These are phyloP conservation scores for Sycophaga agraensis DNA, from an alignment of 1,140 invertebrate genomes.

Conservation along the genomic window DNA sequence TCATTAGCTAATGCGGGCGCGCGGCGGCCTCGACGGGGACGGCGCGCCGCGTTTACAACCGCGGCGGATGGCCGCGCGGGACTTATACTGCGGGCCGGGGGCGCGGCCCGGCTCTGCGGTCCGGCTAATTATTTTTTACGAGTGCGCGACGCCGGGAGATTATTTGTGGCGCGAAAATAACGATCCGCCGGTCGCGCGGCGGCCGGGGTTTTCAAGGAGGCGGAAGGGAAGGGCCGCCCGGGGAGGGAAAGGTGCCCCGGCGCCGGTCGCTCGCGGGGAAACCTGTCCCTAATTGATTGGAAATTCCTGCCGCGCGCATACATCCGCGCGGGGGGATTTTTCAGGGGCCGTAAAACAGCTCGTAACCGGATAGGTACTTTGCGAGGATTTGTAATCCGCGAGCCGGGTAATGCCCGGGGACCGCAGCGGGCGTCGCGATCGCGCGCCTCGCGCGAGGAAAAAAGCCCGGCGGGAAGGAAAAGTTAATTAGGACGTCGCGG, in stretches of 20 bases:
- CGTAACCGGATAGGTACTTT: slow-evolving; percentile 47
- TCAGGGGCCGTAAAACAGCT: slow-evolving; percentile 42
- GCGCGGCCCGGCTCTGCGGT: slow-evolving; percentile 2
- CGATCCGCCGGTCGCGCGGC: slow-evolving; percentile 19
- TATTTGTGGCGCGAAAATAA: slow-evolving; percentile 26
- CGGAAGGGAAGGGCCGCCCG: background rate
- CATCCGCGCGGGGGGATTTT: slow-evolving; percentile 39
- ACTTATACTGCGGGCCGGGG: background rate
- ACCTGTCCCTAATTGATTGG: slow-evolving; percentile 56
- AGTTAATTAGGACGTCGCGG: slow-evolving; percentile 25
- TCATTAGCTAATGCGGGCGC: no score
- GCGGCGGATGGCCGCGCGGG: background rate
- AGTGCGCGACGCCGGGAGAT: background rate
- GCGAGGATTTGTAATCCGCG: slow-evolving; percentile 47
- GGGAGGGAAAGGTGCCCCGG: slow-evolving; percentile 28
- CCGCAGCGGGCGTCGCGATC: background rate
- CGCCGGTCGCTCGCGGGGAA: slow-evolving; percentile 36
- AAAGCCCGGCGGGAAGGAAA: background rate
- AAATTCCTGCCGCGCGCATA: slow-evolving; percentile 43
- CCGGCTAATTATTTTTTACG: slow-evolving; percentile 26
- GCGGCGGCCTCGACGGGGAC: no score
- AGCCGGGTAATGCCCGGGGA: slow-evolving; percentile 28
- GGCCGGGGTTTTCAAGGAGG: background rate
- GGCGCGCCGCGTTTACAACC: slow-evolving; percentile 14
- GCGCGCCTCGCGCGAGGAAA: background rate